Conservation (phyloP, 2,113 vertebrate genomes). For the Ceyx cyanopectus region DNA sequence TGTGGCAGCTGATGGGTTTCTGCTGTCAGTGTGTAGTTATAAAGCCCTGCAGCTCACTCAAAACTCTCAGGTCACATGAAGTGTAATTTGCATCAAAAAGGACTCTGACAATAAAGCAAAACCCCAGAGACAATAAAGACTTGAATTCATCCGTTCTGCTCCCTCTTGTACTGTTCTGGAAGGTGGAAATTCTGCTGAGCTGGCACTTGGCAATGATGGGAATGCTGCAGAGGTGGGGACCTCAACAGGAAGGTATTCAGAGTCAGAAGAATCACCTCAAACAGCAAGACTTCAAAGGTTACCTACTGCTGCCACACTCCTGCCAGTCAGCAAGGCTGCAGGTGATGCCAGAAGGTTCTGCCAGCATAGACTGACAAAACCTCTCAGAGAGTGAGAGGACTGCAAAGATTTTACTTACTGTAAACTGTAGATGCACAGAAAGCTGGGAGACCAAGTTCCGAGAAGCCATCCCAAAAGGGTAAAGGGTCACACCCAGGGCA, state of each 20-base stretch:
- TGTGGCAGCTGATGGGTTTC: neutral
- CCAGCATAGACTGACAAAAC: neutral
- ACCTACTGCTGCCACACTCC: neutral
- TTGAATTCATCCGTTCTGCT: neutral
- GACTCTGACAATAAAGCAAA: neutral
- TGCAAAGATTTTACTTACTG: neutral
- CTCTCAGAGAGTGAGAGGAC: neutral
- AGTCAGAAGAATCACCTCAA: neutral
- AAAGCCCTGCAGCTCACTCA: neutral
- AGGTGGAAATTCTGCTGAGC: neutral
- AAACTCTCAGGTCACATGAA: neutral
- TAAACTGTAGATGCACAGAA: neutral
- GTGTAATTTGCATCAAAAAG: neutral
- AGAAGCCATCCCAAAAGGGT: neutral
- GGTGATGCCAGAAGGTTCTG: neutral
- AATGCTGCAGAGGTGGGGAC: neutral
- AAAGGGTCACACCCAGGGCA: neutral
- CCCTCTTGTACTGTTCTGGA: neutral
- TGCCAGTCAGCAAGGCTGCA: neutral
- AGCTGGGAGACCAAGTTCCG: neutral
- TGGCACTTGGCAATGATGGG: neutral
- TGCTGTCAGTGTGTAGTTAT: neutral
- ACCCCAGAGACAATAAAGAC: neutral
- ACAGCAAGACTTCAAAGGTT: neutral
- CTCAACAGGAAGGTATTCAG: neutral